Conservation (phyloP, 2,888 invertebrate species). For the Coecobrya sp. region DNA sequence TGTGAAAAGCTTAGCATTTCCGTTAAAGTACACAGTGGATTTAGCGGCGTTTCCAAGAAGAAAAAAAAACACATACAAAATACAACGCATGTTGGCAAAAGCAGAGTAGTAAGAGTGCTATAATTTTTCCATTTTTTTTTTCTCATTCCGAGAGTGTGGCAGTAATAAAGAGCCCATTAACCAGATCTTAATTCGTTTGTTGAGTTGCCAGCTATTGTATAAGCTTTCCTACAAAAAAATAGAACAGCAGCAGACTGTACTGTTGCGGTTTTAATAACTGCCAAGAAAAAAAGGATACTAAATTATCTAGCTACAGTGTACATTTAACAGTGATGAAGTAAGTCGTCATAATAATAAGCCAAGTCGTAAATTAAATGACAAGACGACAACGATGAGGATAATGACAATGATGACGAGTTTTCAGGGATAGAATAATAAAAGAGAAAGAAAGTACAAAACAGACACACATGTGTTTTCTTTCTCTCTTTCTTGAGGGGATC, state of each 20-base stretch:
- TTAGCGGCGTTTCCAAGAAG: not conserved
- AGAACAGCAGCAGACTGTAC: not conserved
- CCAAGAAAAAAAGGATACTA: not conserved
- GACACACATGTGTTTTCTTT: constrained; percentile 11
- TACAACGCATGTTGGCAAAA: not conserved
- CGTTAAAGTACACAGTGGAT: too few relatives aligned
- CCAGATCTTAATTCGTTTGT: constrained; percentile 75
- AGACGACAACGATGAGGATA: not conserved
- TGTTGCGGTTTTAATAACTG: not conserved
- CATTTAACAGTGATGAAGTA: not conserved
- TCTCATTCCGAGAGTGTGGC: constrained; percentile 42
- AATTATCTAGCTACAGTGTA: too few relatives aligned
- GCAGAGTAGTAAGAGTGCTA: not conserved
- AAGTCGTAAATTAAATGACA: constrained; percentile 42
- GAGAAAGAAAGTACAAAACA: not conserved
- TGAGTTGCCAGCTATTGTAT: constrained; percentile 62
- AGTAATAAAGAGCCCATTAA: constrained; percentile 79
- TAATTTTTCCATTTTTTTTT: not conserved
- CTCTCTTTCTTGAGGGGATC: not conserved
- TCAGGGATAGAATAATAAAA: not conserved
- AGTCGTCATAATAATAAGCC: not conserved
- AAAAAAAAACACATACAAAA: not conserved
- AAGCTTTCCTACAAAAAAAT: too few relatives aligned
- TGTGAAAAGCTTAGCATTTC: too few relatives aligned
- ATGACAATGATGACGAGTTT: not conserved